These are phyloP conservation scores for Heliconius himera DNA, from an alignment of 1,140 invertebrate species.

Conservation along the genomic window DNA sequence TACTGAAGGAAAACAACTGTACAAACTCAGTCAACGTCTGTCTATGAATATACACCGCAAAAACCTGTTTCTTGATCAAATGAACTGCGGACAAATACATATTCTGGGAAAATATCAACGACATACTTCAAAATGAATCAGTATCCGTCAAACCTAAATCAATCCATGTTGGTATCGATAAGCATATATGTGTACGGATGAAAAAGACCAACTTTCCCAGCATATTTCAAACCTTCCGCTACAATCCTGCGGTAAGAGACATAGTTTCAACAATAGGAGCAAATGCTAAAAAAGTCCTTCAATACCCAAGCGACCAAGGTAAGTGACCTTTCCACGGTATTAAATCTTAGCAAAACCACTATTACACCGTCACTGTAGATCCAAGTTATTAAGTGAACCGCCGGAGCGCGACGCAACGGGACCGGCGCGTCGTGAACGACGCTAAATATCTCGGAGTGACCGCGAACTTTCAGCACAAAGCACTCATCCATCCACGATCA, in stretches of 20 bases:
- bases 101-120: constrained; percentile 39
- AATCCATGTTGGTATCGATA: background rate
- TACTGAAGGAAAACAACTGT: constrained; percentile 8
- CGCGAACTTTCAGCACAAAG: constrained; percentile 42
- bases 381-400: constrained; percentile 73
- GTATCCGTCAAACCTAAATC: constrained; percentile 24
- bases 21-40: constrained; percentile 4
- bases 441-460: background rate
- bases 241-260: constrained; percentile 17
- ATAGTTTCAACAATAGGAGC: constrained; percentile 36
- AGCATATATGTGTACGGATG: background rate
- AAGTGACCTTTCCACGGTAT: constrained; percentile 73
- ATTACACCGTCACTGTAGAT: constrained; percentile 71
- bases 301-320: constrained; percentile 58
- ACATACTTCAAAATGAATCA: constrained; percentile 39
- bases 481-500: constrained; percentile 28
- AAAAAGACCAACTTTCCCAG: background rate
- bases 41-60: constrained; percentile 22
- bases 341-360: constrained; percentile 74
- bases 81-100: constrained; percentile 34
- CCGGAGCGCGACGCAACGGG: constrained; percentile 69
- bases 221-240: background rate
- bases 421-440: constrained; percentile 38
- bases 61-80: constrained; percentile 38
- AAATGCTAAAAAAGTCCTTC: constrained; percentile 23